Evolutionary conservation across 2,113 vertebrate species (phyloP), one percentile per base, ranked within the genome.

Genomic region (Cryptotis parvus): DNA sequence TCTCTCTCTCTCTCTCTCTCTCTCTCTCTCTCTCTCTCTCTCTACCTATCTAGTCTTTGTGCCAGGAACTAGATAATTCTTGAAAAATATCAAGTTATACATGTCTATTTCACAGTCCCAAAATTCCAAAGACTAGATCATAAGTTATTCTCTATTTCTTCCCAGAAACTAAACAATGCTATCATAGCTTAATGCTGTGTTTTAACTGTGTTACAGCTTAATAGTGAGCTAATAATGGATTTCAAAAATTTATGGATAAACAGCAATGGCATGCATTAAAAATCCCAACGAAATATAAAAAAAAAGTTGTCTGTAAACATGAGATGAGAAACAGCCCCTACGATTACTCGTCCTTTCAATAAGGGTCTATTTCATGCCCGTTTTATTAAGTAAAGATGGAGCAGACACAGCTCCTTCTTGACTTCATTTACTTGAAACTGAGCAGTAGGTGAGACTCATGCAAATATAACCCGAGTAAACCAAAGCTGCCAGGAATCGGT

Each of bases 31-130:
- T n/a, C n/a, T n/a, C n/a, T n/a, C n/a, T n/a, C n/a, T n/a, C n/a
- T n/a, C n/a, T n/a, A n/a, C n/a, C n/a, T n/a, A 66, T 4, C 61
- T 1, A 26, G 76, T 45, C 41, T 85, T n/a, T 69, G 37, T 84
- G 74, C 45, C 65, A 82, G 49, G 68, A 91, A 82, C 78, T 78
- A 74, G 0, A 39, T 72, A 89, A 68, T 12, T 24, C 41, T 72
- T 66, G n/a, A 29, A 66, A 74, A 84, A 75, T n/a, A 61, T 70
- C 58, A 83, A 68, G 4, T 43, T 86, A 72, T 77, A n/a, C n/a
- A 58, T 58, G 29, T 49, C 75, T 85, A 43, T 86, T 49, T 12
- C 26, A 55, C 49, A 66, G 89, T 39, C 9, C 45, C 79, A 80
- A 85, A 91, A 81, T 69, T n/a, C 72, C 39, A 76, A 73, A 65